Evolutionary conservation across 2,113 vertebrate species (phyloP).

Genomic region (Nesoenas mayeri): DNA sequence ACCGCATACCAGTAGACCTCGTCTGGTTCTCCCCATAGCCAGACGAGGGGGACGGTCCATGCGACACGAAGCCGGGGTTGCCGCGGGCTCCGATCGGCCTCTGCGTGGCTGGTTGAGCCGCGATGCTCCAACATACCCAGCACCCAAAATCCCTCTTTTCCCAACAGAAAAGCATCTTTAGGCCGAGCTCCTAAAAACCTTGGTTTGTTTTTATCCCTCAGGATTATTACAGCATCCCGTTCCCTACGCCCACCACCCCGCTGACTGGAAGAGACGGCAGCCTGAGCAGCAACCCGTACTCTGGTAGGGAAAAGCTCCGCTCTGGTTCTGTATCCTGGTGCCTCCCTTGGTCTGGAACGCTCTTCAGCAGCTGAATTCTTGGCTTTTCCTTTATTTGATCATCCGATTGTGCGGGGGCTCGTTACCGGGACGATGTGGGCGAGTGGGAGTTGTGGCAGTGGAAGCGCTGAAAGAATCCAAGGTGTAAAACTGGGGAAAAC

Average conservation of each 20-base stretch:
- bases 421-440: neutral
- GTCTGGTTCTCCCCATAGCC: slow-evolving; percentile 1
- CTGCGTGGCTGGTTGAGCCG: neutral
- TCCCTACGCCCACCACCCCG: slow-evolving; percentile 90
- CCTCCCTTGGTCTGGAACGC: neutral
- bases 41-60: slow-evolving; percentile 58
- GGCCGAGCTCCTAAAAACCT: neutral
- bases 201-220: slow-evolving; percentile 37
- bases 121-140: neutral
- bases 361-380: neutral
- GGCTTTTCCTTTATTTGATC: neutral
- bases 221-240: slow-evolving; percentile 99
- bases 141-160: neutral
- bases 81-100: neutral
- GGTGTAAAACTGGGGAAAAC: neutral
- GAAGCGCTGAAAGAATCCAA: neutral
- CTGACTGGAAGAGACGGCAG: slow-evolving; percentile 93
- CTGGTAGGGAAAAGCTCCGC: slow-evolving; percentile 77
- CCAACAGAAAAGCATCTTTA: neutral
- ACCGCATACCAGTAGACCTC: slow-evolving; percentile 66
- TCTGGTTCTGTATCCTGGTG: no score
- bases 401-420: neutral
- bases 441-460: neutral
- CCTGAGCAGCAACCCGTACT: slow-evolving; percentile 93
- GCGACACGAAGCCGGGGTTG: slow-evolving; percentile 36